phyloP scores from a whole-genome alignment of 1,140 invertebrate genomes.

The Drosophila sp. region DNA sequence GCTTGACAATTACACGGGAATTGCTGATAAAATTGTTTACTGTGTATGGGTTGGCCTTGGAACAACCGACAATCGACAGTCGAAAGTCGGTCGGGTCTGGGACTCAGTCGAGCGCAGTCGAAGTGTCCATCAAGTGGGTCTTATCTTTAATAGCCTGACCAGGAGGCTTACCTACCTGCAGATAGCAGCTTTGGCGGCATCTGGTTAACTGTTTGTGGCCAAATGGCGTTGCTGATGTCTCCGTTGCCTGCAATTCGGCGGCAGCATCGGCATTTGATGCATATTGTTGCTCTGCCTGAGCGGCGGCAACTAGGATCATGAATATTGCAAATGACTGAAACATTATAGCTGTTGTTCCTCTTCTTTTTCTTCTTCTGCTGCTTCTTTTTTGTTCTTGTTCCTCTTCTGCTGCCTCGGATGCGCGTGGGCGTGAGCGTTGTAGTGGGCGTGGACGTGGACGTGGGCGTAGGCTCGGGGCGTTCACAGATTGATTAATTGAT shows the following conservation, averaged over 20 bases:
- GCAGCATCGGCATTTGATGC: conserved; percentile 23
- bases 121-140: conserved; percentile 70
- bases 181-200: conserved; percentile 79
- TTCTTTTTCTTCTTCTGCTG: not conserved
- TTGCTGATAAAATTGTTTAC: too few relatives aligned
- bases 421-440: conserved; percentile 19
- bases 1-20: too few relatives aligned
- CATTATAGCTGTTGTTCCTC: conserved; percentile 42
- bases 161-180: conserved; percentile 72
- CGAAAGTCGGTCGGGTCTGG: too few relatives aligned
- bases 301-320: conserved; percentile 42
- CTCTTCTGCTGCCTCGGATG: conserved; percentile 3
- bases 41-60: too few relatives aligned
- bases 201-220: conserved; percentile 67
- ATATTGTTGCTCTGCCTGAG: conserved; percentile 20
- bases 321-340: conserved; percentile 70
- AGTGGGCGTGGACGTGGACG: conserved; percentile 57
- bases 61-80: not conserved
- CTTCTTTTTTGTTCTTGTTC: not conserved
- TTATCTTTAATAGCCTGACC: conserved; percentile 37
- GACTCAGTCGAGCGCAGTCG: conserved; percentile 48
- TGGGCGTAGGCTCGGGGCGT: conserved; percentile 47
- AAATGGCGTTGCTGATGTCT: conserved; percentile 32
- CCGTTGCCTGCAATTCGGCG: conserved; percentile 26
- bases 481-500: conserved; percentile 81